A percentile compares a stretch with the other conserved stretches of the same genome.
phyloP scores from a whole-genome alignment of 2,113 vertebrate genomes.

The Tilapia sparmanii region DNA sequence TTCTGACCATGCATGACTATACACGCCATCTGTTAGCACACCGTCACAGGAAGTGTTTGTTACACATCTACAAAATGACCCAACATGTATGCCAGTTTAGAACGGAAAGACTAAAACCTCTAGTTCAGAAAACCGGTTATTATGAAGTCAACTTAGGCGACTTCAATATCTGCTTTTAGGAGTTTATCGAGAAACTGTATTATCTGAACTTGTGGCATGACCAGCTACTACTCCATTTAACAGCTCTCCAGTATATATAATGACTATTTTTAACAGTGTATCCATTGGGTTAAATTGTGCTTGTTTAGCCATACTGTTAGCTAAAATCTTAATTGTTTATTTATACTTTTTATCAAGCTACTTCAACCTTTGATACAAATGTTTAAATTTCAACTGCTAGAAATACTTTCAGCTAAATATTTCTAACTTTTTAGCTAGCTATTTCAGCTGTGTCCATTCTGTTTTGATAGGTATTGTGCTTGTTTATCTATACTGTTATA shows the following conservation, averaged over 20 bases:
- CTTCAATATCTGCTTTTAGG: neutral
- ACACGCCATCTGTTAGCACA: constrained; percentile 31
- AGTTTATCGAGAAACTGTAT: neutral
- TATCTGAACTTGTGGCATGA: neutral
- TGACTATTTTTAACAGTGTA: neutral
- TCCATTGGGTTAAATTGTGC: neutral
- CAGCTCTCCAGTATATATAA: neutral
- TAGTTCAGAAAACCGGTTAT: neutral
- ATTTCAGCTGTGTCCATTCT: neutral
- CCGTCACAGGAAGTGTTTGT: constrained; percentile 2
- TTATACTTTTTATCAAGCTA: neutral
- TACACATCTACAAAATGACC: constrained; percentile 12
- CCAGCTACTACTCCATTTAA: neutral
- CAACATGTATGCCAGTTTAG: neutral
- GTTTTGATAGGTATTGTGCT: neutral
- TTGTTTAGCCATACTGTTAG: neutral
- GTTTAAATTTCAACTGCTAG: neutral
- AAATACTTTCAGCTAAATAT: neutral
- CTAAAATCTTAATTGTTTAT: neutral
- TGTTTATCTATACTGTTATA: neutral
- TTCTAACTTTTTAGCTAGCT: neutral
- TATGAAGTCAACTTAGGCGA: neutral
- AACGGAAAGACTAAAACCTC: neutral
- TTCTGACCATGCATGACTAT: constrained; percentile 10
- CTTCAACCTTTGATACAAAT: neutral